Evolutionary conservation across 2,113 vertebrate genomes (phyloP), one percentile per base, ranked within the genome.

Genomic region (Peucedramus taeniatus): DNA sequence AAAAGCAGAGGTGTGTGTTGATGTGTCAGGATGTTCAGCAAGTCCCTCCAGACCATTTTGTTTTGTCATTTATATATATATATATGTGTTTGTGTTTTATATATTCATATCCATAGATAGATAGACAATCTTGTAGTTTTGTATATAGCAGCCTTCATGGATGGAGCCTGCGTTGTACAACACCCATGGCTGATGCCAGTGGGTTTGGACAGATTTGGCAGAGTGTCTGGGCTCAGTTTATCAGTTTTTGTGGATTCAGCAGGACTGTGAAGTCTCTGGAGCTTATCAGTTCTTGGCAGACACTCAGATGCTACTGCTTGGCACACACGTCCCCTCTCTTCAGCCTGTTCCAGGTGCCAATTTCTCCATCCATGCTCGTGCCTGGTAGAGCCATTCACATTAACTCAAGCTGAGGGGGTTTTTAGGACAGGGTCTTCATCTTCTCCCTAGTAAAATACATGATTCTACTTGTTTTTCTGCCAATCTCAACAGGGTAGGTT

Each of bases 61-160:
- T 69, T 90, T 69, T 1, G 1, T 64, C 4, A 0, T 23, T 86
- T 27, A 18, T 70, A 6, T 42, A 0, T 54, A 1, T 57, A 2
- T 81, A 8, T 61, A 0, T 59, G 6, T 42, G 4, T 47, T 2
- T 39, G 3, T 75, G 15, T 65, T 72, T 35, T 35, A 40, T 22
- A 3, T 53, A 63, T 35, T 61, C 79, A 24, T 7, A 37, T 24
- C 40, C 8, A 19, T 3, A 47, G 47, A 35, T 2, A 19, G 17
- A 19, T 3, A 56, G 30, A 56, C 21, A 53, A 21, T 40, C 15
- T 33, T n/a, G 5, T 24, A 19, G 13, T 79, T 75, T 63, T 49
- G 13, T 51, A 15, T 31, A 9, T 3, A 57, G 47, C 31, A 75
- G 16, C 26, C 7, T 54, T 56, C 44, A 35, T 54, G 74, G 64